Conservation (phyloP, 2,797 vertebrate species). For the Lagocephalus sceleratus region DNA sequence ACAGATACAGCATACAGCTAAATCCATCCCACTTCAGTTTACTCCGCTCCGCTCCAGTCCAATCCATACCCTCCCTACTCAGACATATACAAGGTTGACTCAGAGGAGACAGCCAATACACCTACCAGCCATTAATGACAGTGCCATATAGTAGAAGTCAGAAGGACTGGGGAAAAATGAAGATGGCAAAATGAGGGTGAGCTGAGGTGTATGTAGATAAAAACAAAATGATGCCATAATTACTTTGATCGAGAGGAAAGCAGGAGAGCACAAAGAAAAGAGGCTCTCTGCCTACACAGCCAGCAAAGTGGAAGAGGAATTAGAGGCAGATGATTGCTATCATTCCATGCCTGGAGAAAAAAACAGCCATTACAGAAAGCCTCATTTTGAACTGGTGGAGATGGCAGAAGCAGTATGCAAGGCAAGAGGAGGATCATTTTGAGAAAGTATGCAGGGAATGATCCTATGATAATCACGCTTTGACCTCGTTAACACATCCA, state of each 20-base stretch:
- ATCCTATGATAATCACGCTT: too few relatives aligned
- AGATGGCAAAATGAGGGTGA: background rate
- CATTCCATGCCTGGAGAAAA: conserved; percentile 54
- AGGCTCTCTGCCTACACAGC: conserved; percentile 38
- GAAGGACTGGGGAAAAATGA: conserved; percentile 31
- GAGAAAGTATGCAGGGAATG: background rate
- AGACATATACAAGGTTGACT: conserved; percentile 37
- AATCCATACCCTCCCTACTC: conserved; percentile 38
- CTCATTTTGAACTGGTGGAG: conserved; percentile 48
- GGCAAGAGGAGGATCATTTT: background rate
- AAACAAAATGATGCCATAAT: conserved; percentile 58
- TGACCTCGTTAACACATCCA: too few relatives aligned
- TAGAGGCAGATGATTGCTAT: conserved; percentile 64
- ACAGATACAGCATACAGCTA: conserved; percentile 60
- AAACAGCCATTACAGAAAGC: conserved; percentile 56
- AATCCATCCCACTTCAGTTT: conserved; percentile 31
- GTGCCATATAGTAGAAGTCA: conserved; percentile 66
- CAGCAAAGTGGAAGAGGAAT: conserved; percentile 62
- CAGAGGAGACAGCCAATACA: conserved; percentile 54
- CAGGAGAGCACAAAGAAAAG: conserved; percentile 49
- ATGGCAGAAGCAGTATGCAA: conserved; percentile 26
- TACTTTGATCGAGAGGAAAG: conserved; percentile 61
- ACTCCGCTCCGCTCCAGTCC: conserved; percentile 41
- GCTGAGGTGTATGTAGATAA: conserved; percentile 46
- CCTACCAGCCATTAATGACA: conserved; percentile 64